Evolutionary conservation across 1,140 invertebrate species (phyloP), one percentile per base, ranked within the genome.

Genomic region (Tetragnatha versicolor): DNA sequence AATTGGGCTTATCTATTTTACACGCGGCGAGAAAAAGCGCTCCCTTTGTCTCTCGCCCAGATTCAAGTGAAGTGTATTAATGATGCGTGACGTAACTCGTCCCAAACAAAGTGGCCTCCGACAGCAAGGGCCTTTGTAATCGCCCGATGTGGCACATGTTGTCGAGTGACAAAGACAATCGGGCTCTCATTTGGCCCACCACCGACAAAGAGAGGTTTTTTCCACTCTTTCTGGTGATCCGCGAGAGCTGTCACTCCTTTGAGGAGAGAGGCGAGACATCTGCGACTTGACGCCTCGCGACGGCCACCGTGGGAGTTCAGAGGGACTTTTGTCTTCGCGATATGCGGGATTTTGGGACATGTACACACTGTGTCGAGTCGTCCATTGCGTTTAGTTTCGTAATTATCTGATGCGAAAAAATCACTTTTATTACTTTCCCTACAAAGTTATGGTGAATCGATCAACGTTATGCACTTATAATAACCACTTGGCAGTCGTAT

Each of bases 61-160:
- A 58, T 73, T 60, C n/a, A 58, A 73, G 69, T 73, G 69, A 73
- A 73, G 69, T 60, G 17, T 60, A 73, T 73, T 73, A 73, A 73
- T 73, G 69, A 73, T 42, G 35, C 39, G 53, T 73, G 69, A 73
- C 69, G 51, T 45, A 60, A 73, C 60, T 22, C 53, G 33, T n/a
- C 22, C 14, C 25, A 25, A 45, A 73, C 69, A 73, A 73, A 73
- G 69, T 73, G 69, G 69, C 25, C n/a, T n/a, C 69, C 33, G 42
- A 53, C 51, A 53, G 39, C 58, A 35, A 60, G 53, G 37, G 69
- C 22, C 69, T 73, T 73, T 73, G 69, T 73, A 31, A 35, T 27
- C 37, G 20, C n/a, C 33, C 47, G 45, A 47, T 20, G 51, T 39
- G 51, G 60, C 69, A 73, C 51, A 53, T 58, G 69, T 73, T 73